Conservation (phyloP, 2,113 vertebrate species). For the Rallus limicola region DNA sequence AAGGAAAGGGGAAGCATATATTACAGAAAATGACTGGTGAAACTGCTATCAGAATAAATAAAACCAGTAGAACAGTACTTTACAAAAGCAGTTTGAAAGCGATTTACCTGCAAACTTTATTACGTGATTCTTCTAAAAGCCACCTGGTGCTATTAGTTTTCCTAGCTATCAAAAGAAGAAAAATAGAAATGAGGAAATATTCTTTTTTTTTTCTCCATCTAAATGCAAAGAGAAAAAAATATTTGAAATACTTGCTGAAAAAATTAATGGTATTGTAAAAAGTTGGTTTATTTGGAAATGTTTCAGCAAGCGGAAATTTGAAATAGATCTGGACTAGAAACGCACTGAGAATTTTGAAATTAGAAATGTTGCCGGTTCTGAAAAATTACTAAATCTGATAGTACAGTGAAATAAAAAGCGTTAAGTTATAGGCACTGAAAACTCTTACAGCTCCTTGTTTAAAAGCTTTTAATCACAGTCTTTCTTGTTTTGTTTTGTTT, state of each 20-base stretch:
- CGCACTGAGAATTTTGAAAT: background rate
- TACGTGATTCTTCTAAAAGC: background rate
- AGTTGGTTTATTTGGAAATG: background rate
- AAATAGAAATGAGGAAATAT: background rate
- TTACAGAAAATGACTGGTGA: background rate
- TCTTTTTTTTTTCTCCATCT: background rate
- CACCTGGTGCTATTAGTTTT: background rate
- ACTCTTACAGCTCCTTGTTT: background rate
- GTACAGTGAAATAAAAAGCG: background rate
- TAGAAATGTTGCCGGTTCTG: background rate
- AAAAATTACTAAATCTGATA: background rate
- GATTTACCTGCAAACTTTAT: background rate
- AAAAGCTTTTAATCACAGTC: background rate
- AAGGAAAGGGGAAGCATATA: background rate
- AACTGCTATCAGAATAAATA: background rate
- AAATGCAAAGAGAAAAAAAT: background rate
- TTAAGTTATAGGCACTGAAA: background rate
- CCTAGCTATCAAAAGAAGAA: background rate
- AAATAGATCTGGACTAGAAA: background rate
- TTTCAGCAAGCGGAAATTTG: background rate
- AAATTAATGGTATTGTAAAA: background rate
- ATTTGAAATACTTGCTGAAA: background rate
- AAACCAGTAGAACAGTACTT: background rate
- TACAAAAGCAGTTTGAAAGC: background rate
- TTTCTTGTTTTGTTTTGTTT: slow-evolving; percentile 13